Evolutionary conservation across 2,797 vertebrate species (phyloP).

Genomic region (Echeneis naucrates): DNA sequence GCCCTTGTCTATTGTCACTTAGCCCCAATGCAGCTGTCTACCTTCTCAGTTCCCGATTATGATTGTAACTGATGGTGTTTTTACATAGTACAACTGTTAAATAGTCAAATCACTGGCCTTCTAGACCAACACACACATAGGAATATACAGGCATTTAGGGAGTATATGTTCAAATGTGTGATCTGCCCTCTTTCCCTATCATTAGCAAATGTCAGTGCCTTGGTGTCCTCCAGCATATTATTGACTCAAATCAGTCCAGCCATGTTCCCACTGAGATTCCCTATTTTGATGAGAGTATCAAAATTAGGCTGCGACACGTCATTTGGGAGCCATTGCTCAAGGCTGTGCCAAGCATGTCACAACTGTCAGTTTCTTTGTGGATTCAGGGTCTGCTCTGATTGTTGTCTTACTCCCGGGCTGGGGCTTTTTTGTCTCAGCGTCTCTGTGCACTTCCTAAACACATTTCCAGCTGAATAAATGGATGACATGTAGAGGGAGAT

Average conservation of each 20-base stretch:
- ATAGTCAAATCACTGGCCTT: background rate
- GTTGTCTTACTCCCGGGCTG: constrained; percentile 60
- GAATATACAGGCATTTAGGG: background rate
- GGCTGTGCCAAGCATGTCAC: constrained; percentile 41
- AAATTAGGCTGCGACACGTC: constrained; percentile 51
- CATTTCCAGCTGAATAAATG: constrained; percentile 80
- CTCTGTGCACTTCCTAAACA: constrained; percentile 36
- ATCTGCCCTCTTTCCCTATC: constrained; percentile 4
- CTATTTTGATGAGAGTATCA: constrained; percentile 25
- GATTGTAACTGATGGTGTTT: constrained; percentile 19
- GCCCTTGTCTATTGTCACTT: background rate
- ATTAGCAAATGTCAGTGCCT: background rate
- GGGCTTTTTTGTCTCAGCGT: constrained; percentile 39
- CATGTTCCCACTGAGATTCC: constrained; percentile 28
- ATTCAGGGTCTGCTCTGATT: constrained; percentile 52
- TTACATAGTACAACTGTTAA: constrained; percentile 1
- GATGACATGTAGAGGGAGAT: constrained; percentile 65
- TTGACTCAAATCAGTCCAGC: constrained; percentile 23
- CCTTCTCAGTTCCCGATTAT: background rate
- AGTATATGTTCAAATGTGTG: background rate
- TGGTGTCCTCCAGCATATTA: constrained; percentile 12
- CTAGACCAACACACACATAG: background rate
- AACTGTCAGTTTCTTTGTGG: constrained; percentile 41
- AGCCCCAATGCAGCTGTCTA: background rate
- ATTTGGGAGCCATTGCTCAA: constrained; percentile 44